Percentiles rank a stretch among this genome's conserved stretches.
These are phyloP conservation scores for Ennomos erosarius DNA, from an alignment of 2,888 invertebrate species.

Conservation along the genomic window DNA sequence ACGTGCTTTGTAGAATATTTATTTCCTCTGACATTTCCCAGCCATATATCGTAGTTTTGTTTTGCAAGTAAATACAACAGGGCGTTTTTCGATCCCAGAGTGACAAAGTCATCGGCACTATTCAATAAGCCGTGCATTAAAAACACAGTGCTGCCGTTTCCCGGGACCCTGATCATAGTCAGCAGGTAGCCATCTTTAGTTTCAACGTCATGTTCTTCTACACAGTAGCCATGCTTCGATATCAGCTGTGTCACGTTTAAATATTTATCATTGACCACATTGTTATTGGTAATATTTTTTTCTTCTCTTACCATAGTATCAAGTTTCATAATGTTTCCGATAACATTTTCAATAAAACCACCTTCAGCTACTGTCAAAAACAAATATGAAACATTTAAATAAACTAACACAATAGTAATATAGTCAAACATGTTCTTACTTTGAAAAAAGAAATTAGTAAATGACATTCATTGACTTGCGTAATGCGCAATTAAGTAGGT, in stretches of 20 bases:
- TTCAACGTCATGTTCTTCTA: constrained; percentile 34
- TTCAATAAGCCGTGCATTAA: constrained; percentile 90
- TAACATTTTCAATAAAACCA: too few relatives aligned
- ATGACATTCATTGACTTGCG: too few relatives aligned
- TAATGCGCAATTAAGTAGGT: too few relatives aligned
- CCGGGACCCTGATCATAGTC: constrained; percentile 35
- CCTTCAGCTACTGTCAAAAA: too few relatives aligned
- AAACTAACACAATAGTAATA: too few relatives aligned
- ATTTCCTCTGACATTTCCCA: constrained; percentile 91
- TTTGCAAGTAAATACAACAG: constrained; percentile 85
- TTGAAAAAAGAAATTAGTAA: too few relatives aligned
- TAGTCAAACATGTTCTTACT: too few relatives aligned
- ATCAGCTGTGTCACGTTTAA: constrained; percentile 36
- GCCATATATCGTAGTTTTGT: constrained; percentile 88
- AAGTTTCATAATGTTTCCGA: too few relatives aligned
- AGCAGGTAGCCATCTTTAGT: constrained; percentile 48
- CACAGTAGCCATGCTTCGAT: constrained; percentile 24
- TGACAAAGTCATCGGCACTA: constrained; percentile 89
- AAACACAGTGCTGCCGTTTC: constrained; percentile 64
- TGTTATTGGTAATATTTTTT: too few relatives aligned
- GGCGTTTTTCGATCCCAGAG: constrained; percentile 83
- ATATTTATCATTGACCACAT: too few relatives aligned
- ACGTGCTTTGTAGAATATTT: constrained; percentile 81
- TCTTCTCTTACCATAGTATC: not conserved
- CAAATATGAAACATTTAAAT: too few relatives aligned